These are phyloP conservation scores for Tenthredo notha DNA, from an alignment of 2,888 invertebrate species.

Conservation along the genomic window DNA sequence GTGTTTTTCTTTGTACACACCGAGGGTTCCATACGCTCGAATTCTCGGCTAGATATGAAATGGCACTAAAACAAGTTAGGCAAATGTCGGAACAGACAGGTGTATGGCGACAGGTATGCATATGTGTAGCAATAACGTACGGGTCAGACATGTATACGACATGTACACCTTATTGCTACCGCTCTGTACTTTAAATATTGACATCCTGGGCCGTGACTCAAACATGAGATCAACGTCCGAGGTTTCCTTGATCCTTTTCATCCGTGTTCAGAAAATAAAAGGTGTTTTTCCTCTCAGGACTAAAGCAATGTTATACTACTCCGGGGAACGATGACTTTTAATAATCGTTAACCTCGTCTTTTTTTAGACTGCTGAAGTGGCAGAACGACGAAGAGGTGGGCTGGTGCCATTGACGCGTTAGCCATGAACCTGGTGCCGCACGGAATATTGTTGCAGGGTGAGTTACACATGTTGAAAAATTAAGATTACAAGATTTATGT, in stretches of 20 bases:
- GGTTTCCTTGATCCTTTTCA: not conserved
- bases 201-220: slow-evolving; percentile 41
- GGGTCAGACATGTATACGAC: slow-evolving; percentile 16
- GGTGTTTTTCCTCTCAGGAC: not conserved
- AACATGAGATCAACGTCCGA: slow-evolving; percentile 11
- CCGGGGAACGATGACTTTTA: not conserved
- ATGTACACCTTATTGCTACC: not conserved
- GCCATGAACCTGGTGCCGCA: slow-evolving; percentile 78
- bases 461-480: slow-evolving; percentile 56
- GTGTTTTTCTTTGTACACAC: not conserved
- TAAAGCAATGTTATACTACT: not conserved
- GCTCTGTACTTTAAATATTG: slow-evolving; percentile 40
- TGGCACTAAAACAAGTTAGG: slow-evolving; percentile 4
- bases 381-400: slow-evolving; percentile 45
- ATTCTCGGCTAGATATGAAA: not conserved
- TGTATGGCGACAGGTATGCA: not conserved
- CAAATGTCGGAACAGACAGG: not conserved
- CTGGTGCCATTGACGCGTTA: slow-evolving; percentile 60
- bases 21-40: not conserved
- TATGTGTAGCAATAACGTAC: not conserved
- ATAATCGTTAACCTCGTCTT: slow-evolving; percentile 26
- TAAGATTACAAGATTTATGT: not conserved
- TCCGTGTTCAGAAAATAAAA: not conserved
- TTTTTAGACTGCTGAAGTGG: slow-evolving; percentile 37
- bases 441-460: slow-evolving; percentile 77